phyloP scores from a whole-genome alignment of 2,888 invertebrate genomes.

The Apodemia hepburni region DNA sequence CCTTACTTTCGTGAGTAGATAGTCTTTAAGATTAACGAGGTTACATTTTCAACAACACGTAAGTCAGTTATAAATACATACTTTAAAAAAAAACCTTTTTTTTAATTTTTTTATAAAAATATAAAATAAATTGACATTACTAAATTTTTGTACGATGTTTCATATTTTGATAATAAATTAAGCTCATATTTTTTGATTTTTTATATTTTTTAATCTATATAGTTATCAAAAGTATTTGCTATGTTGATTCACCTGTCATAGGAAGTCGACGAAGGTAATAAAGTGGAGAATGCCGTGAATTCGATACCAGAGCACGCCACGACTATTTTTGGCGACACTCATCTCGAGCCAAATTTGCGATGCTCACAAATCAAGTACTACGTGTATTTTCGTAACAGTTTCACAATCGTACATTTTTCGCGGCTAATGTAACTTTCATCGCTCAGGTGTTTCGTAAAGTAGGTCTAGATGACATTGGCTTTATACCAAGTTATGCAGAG shows the following conservation, averaged over 20 bases:
- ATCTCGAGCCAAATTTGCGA: conserved; percentile 76
- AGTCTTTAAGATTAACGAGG: conserved; percentile 49
- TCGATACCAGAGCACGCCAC: conserved; percentile 64
- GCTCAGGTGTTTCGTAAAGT: conserved; percentile 24
- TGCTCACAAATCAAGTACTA: conserved; percentile 71
- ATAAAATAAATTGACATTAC: no score
- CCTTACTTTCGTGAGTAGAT: conserved; percentile 51
- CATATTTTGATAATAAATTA: no score
- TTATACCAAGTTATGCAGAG: conserved; percentile 17
- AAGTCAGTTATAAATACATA: conserved; percentile 43
- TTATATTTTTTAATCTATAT: not conserved
- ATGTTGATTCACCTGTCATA: conserved; percentile 5
- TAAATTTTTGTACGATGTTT: no score
- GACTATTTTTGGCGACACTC: conserved; percentile 66
- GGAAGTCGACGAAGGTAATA: conserved; percentile 19
- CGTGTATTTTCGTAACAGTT: conserved; percentile 71
- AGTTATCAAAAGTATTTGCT: not conserved
- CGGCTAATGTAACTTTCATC: conserved; percentile 35
- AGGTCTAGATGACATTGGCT: conserved; percentile 28
- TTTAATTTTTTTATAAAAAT: no score
- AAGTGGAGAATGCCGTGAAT: conserved; percentile 63
- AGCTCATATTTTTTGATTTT: not conserved
- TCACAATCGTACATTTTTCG: conserved; percentile 60
- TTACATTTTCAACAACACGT: conserved; percentile 56
- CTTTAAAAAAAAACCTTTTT: not conserved